Base-by-base conservation (phyloP, 2,113 vertebrate genomes). In the Solea senegalensis region DNA sequence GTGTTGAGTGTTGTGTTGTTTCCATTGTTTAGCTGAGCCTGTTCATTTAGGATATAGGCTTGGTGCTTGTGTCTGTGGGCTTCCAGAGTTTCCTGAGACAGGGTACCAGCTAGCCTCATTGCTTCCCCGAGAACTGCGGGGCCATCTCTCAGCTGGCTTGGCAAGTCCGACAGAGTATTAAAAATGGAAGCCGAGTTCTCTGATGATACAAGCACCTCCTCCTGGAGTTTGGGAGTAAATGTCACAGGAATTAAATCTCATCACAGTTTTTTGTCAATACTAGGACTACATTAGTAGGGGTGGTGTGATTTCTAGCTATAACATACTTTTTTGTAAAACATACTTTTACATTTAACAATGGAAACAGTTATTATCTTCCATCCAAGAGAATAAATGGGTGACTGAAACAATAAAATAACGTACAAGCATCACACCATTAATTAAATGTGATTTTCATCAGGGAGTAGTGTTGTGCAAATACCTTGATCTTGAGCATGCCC, bases 111-210 rank as follows among this genome's bases (percentile, higher is more conserved):
- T 66, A 99, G 92, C 0, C 94, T 92, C 93, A 97, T 95, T 21
- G 97, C 96, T 88, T 96, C 96, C 14, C 89, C 95, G 16, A 99
- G 93, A 72, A 99, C 81, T 21, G 95, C 68, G 71, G 94, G 66
- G 0, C 94, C 94, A 0, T 99, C 97, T 13, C 92, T 92, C 1
- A 99, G 94, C 93, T 98, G 97, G 5, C 96, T 95, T 0, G 98
- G 98, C 66, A 99, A 93, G 89, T 99, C 97, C 0, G 98, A 99
- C 61, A 99, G 94, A 0, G 97, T 98, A 87, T 99, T 99, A 90
- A 99, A 99, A 89, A 99, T 98, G 1, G 97, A 98, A 2, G 98
- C 98, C 0, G 97, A 99, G 91, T 99, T 99, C 90, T 99, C 97
- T 0, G 97, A 98, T 43, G 96, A 95, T 53, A 98, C 95, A 9